Evolutionary conservation across 2,113 vertebrate genomes (phyloP), one percentile per base, ranked within the genome.

Genomic region (Polypterus senegalus): DNA sequence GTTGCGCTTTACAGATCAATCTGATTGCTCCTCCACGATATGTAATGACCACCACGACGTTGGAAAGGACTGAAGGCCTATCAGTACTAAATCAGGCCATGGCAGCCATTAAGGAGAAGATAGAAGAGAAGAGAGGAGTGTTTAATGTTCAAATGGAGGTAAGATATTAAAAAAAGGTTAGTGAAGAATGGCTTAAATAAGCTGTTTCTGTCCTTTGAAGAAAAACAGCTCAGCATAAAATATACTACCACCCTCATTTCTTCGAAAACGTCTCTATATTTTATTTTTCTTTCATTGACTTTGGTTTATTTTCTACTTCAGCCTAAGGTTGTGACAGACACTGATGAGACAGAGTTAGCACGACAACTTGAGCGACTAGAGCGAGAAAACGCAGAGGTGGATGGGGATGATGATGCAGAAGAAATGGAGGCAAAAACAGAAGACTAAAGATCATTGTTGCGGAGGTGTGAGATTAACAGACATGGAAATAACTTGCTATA

Each of bases 101-200:
- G 95, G 83, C 92, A 58, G 92, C 94, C 60, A 98, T 98, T 77
- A 98, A 98, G 81, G 94, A 98, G 77, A 95, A 89, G 81, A 97
- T 98, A 9, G 94, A 97, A 66, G 94, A 98, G 79, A 98, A 98
- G 71, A 89, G 95, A 64, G 95, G 95, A 0, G 94, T 98, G 65
- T 98, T 98, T 62, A 98, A 94, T 74, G 90, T 98, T 69, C 94
- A 98, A 69, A 97, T 98, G 95, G 92, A 97, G 87, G 94, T 96
- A 67, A 81, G 77, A 76, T 47, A 27, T 2, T 27, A 27, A 27
- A 27, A 27, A 27, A 27, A 27, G 27, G 27, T 27, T 27, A 2
- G 27, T 27, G 27, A 27, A 27, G 27, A 27, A 27, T 27, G 27
- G 27, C 27, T 27, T 27, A 27, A 27, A 27, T 2, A 27, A 27